phyloP scores from a whole-genome alignment of 2,797 vertebrate species.

The Notolepis coatsorum region DNA sequence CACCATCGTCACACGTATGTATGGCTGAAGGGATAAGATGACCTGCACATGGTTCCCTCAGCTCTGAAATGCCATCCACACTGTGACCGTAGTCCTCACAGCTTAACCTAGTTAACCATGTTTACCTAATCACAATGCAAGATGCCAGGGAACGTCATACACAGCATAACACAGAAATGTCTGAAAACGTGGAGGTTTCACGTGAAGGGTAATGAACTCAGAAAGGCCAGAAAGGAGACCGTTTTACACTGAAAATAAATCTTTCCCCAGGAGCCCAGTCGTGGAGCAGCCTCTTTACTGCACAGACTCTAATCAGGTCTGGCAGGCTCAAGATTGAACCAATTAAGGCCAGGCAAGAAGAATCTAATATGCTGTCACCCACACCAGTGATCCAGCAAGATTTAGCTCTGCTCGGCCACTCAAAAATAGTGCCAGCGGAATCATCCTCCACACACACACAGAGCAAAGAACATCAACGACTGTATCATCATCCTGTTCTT shows the following conservation, averaged over 20 bases:
- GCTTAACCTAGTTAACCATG: slow-evolving; percentile 44
- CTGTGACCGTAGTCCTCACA: slow-evolving; percentile 65
- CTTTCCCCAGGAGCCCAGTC: slow-evolving; percentile 32
- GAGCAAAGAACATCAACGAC: slow-evolving; percentile 42
- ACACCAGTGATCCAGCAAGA: slow-evolving; percentile 73
- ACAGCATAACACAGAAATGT: slow-evolving; percentile 30
- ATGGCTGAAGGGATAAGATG: slow-evolving; percentile 17
- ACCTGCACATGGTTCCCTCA: slow-evolving; percentile 39
- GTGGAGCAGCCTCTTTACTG: slow-evolving; percentile 55
- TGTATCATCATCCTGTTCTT: slow-evolving; percentile 30
- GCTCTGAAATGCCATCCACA: slow-evolving; percentile 59
- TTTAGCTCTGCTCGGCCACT: slow-evolving; percentile 64
- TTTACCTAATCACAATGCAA: slow-evolving; percentile 50
- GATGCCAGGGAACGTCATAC: slow-evolving; percentile 49
- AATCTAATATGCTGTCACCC: slow-evolving; percentile 80
- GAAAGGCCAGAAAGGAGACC: slow-evolving; percentile 48
- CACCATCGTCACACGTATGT: slow-evolving; percentile 31
- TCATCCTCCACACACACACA: slow-evolving; percentile 28
- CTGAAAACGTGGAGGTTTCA: slow-evolving; percentile 13
- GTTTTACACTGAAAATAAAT: slow-evolving; percentile 72
- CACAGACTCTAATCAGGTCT: slow-evolving; percentile 76
- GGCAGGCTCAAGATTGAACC: slow-evolving; percentile 83
- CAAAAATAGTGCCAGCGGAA: slow-evolving; percentile 49
- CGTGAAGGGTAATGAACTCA: slow-evolving; percentile 52
- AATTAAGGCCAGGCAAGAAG: slow-evolving; percentile 79